Evolutionary conservation across 2,888 invertebrate species (phyloP).

Genomic region (Pharmacophagus antenor): DNA sequence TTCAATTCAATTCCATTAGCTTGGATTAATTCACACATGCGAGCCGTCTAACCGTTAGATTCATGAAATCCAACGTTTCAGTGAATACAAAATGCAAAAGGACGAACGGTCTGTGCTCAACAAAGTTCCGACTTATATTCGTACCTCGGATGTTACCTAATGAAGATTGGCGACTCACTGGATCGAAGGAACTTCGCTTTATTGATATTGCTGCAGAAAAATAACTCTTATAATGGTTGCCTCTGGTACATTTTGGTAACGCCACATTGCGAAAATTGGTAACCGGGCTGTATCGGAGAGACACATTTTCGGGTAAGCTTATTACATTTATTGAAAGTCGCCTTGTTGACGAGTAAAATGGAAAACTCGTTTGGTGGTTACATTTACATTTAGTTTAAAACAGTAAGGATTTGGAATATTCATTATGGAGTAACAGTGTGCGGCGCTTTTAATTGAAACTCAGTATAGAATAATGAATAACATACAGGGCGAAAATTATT

Average conservation of each 20-base stretch:
- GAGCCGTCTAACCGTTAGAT: constrained; percentile 40
- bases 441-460: not conserved
- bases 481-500: not conserved
- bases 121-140: constrained; percentile 57
- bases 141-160: constrained; percentile 59
- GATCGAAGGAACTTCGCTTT: constrained; percentile 56
- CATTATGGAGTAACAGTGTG: constrained; percentile 5
- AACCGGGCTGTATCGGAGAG: not conserved
- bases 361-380: constrained; percentile 20
- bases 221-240: constrained; percentile 22
- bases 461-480: not conserved
- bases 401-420: constrained; percentile 18
- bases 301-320: constrained; percentile 26
- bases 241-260: constrained; percentile 9
- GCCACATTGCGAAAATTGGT: not conserved
- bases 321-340: constrained; percentile 29
- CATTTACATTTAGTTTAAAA: constrained; percentile 20
- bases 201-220: constrained; percentile 31
- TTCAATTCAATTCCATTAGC: constrained; percentile 42
- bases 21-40: constrained; percentile 45
- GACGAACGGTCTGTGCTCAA: constrained; percentile 49
- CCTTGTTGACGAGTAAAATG: constrained; percentile 22
- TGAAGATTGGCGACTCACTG: constrained; percentile 75
- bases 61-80: constrained; percentile 55
- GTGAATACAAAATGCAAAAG: constrained; percentile 60